Evolutionary conservation across 1,140 invertebrate species (phyloP), one percentile per base, ranked within the genome.

Genomic region (Aphelenchoides avenae): DNA sequence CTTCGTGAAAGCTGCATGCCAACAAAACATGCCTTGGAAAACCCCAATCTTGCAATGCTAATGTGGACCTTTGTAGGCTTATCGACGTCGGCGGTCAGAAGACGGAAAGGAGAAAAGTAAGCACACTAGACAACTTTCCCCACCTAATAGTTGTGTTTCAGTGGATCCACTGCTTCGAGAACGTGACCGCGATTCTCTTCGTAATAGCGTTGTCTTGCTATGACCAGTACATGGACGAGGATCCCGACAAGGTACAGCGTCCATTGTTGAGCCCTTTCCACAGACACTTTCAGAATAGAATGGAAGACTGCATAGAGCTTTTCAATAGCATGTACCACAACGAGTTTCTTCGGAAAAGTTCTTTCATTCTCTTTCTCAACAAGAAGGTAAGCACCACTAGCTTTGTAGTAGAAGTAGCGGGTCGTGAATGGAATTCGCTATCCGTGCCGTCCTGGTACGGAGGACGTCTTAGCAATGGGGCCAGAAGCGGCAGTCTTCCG

Each of bases 141-240:
- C 13, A 44, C 13, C 13, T n/a, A n/a, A n/a, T n/a, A n/a, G n/a
- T n/a, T n/a, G n/a, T n/a, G n/a, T n/a, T n/a, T n/a, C n/a, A 54
- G 51, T 54, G 52, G 52, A 49, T 54, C 36, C 52, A 54, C 22
- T 54, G 49, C 13, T 54, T 54, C 39, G 52, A 58, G 20, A 56
- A 33, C 11, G 56, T 61, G 1, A 43, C 56, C 1, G 56, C 56
- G n/a, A 58, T 58, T 60, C 15, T 58, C 22, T 58, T 58, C n/a
- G 29, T 58, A 29, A 30, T 58, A 4, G 41, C 56, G 11, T 34
- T 58, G 27, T 60, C 54, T 13, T 57, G 56, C 36, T 58, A 58
- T 18, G 42, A 58, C 11, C 49, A 57, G 15, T 15, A 24, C 5
- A 29, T 58, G 56, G 56, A 57, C n/a, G 56, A 58, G n/a, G 56